These are phyloP conservation scores for Gulo gulo DNA, from an alignment of 2,113 vertebrate species.

Conservation along the genomic window DNA sequence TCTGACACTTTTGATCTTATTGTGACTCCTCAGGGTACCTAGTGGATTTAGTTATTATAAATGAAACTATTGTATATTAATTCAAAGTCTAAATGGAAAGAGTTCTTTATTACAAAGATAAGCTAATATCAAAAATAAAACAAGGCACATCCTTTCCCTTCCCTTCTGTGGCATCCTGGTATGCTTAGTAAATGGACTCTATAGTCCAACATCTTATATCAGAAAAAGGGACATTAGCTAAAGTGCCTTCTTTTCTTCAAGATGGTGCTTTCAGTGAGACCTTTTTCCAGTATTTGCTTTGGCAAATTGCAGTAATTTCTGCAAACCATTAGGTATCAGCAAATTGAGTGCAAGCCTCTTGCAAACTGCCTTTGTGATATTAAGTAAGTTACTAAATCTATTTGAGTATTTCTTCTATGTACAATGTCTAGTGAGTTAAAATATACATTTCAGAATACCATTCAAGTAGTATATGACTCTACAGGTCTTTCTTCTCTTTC, in stretches of 20 bases:
- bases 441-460: background rate
- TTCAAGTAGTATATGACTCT: background rate
- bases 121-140: background rate
- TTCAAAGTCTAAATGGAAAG: background rate
- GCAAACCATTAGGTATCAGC: background rate
- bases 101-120: background rate
- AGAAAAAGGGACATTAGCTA: background rate
- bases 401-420: background rate
- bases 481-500: background rate
- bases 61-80: background rate
- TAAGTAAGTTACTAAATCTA: background rate
- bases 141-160: background rate
- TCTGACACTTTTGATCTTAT: background rate
- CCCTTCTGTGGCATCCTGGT: background rate
- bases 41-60: background rate
- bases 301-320: conserved; percentile 27
- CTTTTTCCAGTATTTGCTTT: background rate
- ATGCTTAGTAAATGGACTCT: background rate
- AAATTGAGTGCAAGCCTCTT: background rate
- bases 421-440: background rate
- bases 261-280: background rate
- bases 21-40: background rate
- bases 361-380: background rate
- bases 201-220: background rate
- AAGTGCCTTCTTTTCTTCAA: background rate